Evolutionary conservation across 2,888 invertebrate genomes (phyloP), one percentile per base, ranked within the genome.

Genomic region (Clostera curtula): DNA sequence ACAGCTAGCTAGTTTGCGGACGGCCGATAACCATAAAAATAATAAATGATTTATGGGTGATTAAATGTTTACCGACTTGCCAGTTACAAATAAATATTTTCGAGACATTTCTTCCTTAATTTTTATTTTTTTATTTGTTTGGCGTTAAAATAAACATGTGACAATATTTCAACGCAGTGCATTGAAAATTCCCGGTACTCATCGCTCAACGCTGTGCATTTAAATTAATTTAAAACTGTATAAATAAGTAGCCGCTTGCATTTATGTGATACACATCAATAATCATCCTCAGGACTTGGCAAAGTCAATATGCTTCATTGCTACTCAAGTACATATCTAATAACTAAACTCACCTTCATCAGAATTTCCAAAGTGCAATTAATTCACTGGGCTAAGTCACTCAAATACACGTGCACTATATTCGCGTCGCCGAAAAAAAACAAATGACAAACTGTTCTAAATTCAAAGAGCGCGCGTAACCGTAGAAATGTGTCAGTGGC

Each of bases 401-500:
- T 34, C 35, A 56, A 55, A 56, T 60, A 57, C 64, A 61, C 63
- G 60, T 54, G 57, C 71, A 70, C 67, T 61, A 62, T 48, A 59
- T 49, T 56, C 49, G 45, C 36, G 38, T 59, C 65, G 61, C 56
- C 73, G 62, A 63, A 62, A 61, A 59, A 64, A 60, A 64, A 60
- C 56, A 56, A 64, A 64, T 34, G 24, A 55, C 43, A 50, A 63
- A 56, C 71, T 69, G 62, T 76, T 83, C 71, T 71, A 75, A 73
- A 80, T 83, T 82, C 80, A 71, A 77, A 70, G 59, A 52, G 67
- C 76, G 80, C 82, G 77, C 79, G 68, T 59, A 63, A 60, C 56
- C 46, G 57, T 61, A 74, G 72, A 82, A 82, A 80, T 83, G 80
- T 82, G 83, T 83, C 83, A 83, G 83, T 82, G 77, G 79, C 77